Evolutionary conservation across 2,888 invertebrate species (phyloP).

Genomic region (Portevinia maculata): DNA sequence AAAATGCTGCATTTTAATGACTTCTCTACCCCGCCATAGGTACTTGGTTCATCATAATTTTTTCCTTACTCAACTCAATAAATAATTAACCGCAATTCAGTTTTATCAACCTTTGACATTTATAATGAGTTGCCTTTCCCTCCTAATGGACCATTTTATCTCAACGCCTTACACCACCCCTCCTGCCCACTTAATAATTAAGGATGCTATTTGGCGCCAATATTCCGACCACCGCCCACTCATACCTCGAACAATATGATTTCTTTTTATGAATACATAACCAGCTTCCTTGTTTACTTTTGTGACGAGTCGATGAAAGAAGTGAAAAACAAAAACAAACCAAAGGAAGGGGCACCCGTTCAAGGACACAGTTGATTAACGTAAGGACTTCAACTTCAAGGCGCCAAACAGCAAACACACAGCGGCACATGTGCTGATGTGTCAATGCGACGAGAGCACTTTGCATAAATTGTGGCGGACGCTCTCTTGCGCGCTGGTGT

Average conservation of each 20-base stretch:
- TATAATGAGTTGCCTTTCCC: conserved; percentile 20
- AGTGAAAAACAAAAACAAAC: conserved; percentile 48
- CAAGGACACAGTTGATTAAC: conserved; percentile 70
- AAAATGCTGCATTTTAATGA: too few species aligned
- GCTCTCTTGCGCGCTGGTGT: conserved; percentile 19
- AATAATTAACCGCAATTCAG: conserved; percentile 25
- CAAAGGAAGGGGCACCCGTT: conserved; percentile 44
- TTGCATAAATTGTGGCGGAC: conserved; percentile 63
- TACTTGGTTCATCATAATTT: neutral
- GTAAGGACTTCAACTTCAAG: conserved; percentile 32
- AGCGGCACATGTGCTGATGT: conserved; percentile 37
- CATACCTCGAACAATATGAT: conserved; percentile 4
- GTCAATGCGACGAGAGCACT: conserved; percentile 63
- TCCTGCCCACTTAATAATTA: conserved; percentile 11
- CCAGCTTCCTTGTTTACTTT: conserved; percentile 44
- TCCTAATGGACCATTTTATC: conserved; percentile 8
- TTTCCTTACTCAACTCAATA: neutral
- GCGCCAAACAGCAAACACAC: conserved; percentile 29
- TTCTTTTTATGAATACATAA: conserved; percentile 45
- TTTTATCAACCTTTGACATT: conserved; percentile 17
- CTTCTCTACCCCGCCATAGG: neutral
- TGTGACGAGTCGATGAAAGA: conserved; percentile 39
- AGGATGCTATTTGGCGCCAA: conserved; percentile 9
- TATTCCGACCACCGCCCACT: neutral
- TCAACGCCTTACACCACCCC: conserved; percentile 36